Base-by-base conservation (phyloP, 2,888 invertebrate species). In the Zonitis immaculata region DNA sequence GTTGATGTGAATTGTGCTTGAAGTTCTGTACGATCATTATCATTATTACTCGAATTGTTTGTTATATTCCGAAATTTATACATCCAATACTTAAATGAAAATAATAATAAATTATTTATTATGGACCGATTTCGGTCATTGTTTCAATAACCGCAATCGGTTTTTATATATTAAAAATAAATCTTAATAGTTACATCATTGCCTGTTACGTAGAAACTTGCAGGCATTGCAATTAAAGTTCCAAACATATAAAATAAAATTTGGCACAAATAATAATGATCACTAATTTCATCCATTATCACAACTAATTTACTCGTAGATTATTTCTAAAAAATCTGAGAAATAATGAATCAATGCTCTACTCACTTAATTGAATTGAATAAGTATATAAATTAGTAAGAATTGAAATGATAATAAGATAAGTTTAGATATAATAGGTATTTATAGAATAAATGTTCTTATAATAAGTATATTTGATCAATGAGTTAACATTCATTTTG, bases 171-270 rank as follows among this genome's bases (percentile, higher is more conserved):
- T 28, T 22, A 18, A 20, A 28, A 35, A 25, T 43, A 16, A 26
- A 35, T 30, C n/a, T 14, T 8, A 5, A 8, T 55, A 58, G 56
- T 60, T 59, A 67, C 67, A 26, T 60, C 52, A 42, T 56, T 58
- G 7, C 66, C 61, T 53, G 57, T 64, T 11, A 60, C 54, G 30
- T 60, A 61, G 49, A 66, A 63, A 28, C 60, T 58, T 18, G 52
- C 49, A 6, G 65, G 63, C 12, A 67, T 58, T 12, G 59, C 51
- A 1, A 62, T 55, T 44, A 67, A 49, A 32, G 64, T 61, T 12
- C 66, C 67, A 47, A 65, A 49, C 11, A 61, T 52, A 48, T 64
- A 67, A 49, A 66, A 66, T 22, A 64, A 52, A 14, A 63, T 62
- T 52, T 56, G 59, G 18, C 61, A 65, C 11, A 66, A 55, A 42